A percentile compares a stretch with the other conserved stretches of the same genome.
Conservation (phyloP, 2,113 vertebrate genomes). For the Pagrus major region DNA sequence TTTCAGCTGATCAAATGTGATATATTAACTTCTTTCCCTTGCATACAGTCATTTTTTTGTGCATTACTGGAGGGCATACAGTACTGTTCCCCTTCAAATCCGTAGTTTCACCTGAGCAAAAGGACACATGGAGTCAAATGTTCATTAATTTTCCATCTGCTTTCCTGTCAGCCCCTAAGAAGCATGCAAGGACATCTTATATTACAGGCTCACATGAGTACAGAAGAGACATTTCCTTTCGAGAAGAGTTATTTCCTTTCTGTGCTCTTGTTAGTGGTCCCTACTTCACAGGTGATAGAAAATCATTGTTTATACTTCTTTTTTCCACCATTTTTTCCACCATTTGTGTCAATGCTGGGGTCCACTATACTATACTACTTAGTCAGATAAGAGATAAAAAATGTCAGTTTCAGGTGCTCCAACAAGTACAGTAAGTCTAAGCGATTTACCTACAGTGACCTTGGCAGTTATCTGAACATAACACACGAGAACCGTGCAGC, state of each 20-base stretch:
- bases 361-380: background rate
- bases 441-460: background rate
- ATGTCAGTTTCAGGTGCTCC: background rate
- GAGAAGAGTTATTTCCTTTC: background rate
- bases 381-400: background rate
- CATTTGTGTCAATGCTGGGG: background rate
- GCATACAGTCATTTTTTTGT: background rate
- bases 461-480: background rate
- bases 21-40: too few relatives aligned
- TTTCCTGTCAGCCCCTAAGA: slow-evolving; percentile 9
- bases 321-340: background rate
- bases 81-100: background rate
- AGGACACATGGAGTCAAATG: background rate
- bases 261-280: background rate
- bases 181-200: slow-evolving; percentile 8
- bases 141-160: slow-evolving; percentile 39
- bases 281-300: background rate
- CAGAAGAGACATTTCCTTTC: background rate
- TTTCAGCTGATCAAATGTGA: too few relatives aligned
- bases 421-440: background rate
- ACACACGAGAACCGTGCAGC: background rate
- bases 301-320: background rate
- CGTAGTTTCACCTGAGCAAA: slow-evolving; percentile 14
- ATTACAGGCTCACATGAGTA: background rate
- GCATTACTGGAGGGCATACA: background rate